phyloP scores from a whole-genome alignment of 1,140 invertebrate genomes.

The Sarcophaga peregrina region DNA sequence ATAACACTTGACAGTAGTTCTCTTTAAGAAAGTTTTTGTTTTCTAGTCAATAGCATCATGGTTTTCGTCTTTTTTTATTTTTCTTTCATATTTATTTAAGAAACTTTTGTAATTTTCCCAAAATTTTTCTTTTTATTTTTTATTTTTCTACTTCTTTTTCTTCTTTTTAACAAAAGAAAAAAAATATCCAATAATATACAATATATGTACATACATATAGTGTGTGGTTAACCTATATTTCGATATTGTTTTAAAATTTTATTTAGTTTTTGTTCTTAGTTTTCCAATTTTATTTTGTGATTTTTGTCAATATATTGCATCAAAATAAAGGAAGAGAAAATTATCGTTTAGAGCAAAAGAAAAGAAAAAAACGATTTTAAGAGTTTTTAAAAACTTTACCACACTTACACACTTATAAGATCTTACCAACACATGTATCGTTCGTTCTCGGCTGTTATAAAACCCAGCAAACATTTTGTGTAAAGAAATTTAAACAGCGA shows the following conservation, averaged over 20 bases:
- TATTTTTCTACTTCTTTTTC: background rate
- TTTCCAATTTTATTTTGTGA: background rate
- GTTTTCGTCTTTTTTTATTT: no score
- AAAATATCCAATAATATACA: no score
- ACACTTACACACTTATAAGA: background rate
- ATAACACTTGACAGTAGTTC: no score
- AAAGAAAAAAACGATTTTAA: background rate
- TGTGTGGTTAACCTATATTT: slow-evolving; percentile 24
- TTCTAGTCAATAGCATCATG: background rate
- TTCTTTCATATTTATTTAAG: background rate
- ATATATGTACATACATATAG: no score
- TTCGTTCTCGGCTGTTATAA: no score
- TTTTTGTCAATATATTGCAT: background rate
- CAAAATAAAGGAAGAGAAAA: background rate
- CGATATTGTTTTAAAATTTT: background rate
- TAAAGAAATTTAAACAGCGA: no score
- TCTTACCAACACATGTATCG: no score
- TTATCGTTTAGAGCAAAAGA: background rate
- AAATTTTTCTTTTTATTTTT: background rate
- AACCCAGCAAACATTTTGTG: no score
- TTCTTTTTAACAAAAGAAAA: background rate
- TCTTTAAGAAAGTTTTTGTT: background rate
- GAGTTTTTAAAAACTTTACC: slow-evolving; percentile 22
- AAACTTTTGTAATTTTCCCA: slow-evolving; percentile 10
- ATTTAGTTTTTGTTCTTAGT: background rate